Conservation (phyloP, 2,888 invertebrate genomes). For the Drosophila mimetica region DNA sequence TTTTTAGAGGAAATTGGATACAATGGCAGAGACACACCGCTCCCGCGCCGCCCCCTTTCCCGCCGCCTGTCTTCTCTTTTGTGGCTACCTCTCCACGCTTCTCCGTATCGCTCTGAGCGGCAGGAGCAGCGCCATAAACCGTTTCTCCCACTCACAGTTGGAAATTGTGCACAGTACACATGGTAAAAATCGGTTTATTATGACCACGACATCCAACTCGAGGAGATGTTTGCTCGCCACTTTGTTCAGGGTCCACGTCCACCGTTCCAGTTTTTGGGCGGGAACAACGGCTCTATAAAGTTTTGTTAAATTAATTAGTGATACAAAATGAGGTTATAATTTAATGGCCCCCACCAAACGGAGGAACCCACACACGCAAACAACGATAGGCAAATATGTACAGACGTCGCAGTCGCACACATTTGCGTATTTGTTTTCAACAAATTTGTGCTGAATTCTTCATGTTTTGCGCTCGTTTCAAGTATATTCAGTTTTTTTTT, state of each 20-base stretch:
- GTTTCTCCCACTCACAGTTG: conserved; percentile 60
- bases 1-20: conserved; percentile 57
- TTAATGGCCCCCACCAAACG: conserved; percentile 28
- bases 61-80: conserved; percentile 52
- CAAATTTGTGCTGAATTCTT: conserved; percentile 64
- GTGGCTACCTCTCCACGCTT: conserved; percentile 55
- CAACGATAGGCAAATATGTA: conserved; percentile 17
- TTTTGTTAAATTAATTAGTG: conserved; percentile 48
- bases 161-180: conserved; percentile 51
- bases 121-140: conserved; percentile 47
- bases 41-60: conserved; percentile 9
- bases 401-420: conserved; percentile 8
- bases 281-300: conserved; percentile 3
- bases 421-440: conserved; percentile 53
- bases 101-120: conserved; percentile 57
- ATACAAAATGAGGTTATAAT: conserved; percentile 47
- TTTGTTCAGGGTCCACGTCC: not conserved
- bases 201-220: conserved; percentile 69
- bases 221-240: conserved; percentile 46
- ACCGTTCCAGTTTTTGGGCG: conserved; percentile 19
- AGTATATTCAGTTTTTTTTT: conserved; percentile 49
- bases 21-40: conserved; percentile 51
- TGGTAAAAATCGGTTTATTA: conserved; percentile 70
- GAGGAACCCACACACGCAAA: conserved; percentile 23
- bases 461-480: conserved; percentile 57